Evolutionary conservation across 2,113 vertebrate genomes (phyloP).

Genomic region (Aspidoscelis tigris): DNA sequence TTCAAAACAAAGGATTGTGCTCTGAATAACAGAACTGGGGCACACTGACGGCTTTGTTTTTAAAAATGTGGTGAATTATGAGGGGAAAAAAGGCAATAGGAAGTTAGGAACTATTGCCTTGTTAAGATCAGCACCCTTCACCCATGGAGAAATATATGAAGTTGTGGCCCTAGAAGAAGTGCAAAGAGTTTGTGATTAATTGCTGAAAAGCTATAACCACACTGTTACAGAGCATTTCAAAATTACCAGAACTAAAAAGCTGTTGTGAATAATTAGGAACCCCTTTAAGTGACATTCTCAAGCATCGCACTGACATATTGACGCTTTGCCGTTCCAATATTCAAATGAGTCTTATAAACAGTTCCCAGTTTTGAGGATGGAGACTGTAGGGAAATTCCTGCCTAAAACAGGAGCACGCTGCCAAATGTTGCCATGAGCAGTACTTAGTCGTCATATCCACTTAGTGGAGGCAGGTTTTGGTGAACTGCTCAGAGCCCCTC

Average conservation of each 20-base stretch:
- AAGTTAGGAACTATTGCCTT: background rate
- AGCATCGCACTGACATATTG: background rate
- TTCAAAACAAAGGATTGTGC: too few relatives aligned
- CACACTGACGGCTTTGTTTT: too few relatives aligned
- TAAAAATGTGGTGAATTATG: background rate
- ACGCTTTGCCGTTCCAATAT: background rate
- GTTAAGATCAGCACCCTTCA: background rate
- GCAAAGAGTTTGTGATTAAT: background rate
- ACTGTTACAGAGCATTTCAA: background rate
- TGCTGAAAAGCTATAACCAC: background rate
- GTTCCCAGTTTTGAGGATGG: background rate
- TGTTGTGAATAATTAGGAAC: background rate
- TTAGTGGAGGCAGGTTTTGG: constrained; percentile 25
- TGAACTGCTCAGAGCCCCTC: background rate
- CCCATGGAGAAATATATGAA: background rate
- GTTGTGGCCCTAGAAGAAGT: too few relatives aligned
- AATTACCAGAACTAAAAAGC: constrained; percentile 2
- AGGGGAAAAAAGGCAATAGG: background rate
- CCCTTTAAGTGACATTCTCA: background rate
- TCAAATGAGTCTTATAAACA: background rate
- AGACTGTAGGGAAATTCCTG: accelerated
- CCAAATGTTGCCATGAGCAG: accelerated
- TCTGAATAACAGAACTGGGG: too few relatives aligned
- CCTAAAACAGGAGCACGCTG: background rate
- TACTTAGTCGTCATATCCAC: constrained; percentile 3